phyloP scores from a whole-genome alignment of 2,113 vertebrate genomes.

The Abramis brama region DNA sequence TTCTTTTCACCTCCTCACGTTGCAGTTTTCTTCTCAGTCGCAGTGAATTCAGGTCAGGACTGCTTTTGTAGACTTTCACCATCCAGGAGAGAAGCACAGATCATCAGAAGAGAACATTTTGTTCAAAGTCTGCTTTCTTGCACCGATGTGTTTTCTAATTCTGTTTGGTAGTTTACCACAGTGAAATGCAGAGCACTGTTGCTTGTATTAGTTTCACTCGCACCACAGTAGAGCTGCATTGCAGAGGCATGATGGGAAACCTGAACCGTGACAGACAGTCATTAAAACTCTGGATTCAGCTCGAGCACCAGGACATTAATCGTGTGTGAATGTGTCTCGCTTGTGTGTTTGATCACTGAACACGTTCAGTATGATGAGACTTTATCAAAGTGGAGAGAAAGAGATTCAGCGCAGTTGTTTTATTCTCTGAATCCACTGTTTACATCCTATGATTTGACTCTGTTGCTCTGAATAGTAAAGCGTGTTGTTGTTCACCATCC shows the following conservation, averaged over 20 bases:
- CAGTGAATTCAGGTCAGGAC: not conserved
- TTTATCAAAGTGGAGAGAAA: not conserved
- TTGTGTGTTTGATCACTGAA: not conserved
- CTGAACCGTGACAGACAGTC: slow-evolving; percentile 34
- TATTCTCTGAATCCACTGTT: not conserved
- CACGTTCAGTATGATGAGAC: not conserved
- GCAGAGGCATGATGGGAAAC: slow-evolving; percentile 32
- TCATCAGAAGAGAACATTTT: not conserved
- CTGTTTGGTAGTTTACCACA: not conserved
- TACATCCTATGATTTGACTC: not conserved
- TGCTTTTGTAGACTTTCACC: not conserved
- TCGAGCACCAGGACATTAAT: not conserved
- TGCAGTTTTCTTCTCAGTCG: not conserved
- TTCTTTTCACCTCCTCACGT: no score
- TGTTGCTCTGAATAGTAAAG: not conserved
- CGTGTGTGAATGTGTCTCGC: not conserved
- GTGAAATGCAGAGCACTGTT: not conserved
- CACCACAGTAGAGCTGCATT: slow-evolving; percentile 33
- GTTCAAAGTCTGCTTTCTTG: not conserved
- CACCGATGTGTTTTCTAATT: not conserved
- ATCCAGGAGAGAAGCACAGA: not conserved
- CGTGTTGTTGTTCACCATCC: not conserved
- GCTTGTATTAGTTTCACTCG: slow-evolving; percentile 8
- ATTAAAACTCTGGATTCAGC: not conserved
- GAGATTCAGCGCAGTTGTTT: not conserved